phyloP scores from a whole-genome alignment of 2,888 invertebrate species.

The Neria commutata region DNA sequence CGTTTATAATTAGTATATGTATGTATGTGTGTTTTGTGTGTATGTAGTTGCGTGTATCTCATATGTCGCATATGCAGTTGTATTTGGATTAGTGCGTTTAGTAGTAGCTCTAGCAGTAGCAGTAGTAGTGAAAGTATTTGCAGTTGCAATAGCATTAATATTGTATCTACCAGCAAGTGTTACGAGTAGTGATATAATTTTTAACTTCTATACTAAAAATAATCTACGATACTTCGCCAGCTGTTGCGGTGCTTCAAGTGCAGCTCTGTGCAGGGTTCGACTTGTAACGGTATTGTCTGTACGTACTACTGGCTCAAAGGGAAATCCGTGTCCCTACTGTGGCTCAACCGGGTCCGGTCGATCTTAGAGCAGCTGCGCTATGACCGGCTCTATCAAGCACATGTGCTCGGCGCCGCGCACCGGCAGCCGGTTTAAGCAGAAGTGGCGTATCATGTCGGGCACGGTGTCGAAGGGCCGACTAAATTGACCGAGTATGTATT shows the following conservation, averaged over 20 bases:
- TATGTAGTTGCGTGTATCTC: too few species aligned
- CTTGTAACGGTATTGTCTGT: conserved; percentile 23
- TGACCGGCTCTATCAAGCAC: conserved; percentile 90
- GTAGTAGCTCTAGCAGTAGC: too few species aligned
- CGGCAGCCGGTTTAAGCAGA: conserved; percentile 89
- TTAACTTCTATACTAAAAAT: too few species aligned
- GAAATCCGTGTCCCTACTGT: too few species aligned
- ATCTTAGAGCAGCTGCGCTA: conserved; percentile 76
- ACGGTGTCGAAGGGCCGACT: conserved; percentile 91
- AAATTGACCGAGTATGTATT: conserved; percentile 90
- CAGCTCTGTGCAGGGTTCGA: background rate
- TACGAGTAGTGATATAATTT: background rate
- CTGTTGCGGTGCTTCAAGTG: background rate
- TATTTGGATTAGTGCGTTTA: too few species aligned
- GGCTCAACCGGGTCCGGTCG: too few species aligned
- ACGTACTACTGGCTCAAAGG: conserved; percentile 7
- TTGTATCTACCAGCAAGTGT: too few species aligned
- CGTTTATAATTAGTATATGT: too few species aligned
- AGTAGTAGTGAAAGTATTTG: too few species aligned
- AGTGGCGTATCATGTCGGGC: conserved; percentile 94
- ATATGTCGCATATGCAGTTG: too few species aligned
- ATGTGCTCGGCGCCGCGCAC: conserved; percentile 96
- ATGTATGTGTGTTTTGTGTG: too few species aligned
- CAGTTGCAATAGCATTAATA: too few species aligned
- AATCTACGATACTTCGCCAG: background rate